Evolutionary conservation across 2,113 vertebrate species (phyloP).

Genomic region (Tautogolabrus adspersus): DNA sequence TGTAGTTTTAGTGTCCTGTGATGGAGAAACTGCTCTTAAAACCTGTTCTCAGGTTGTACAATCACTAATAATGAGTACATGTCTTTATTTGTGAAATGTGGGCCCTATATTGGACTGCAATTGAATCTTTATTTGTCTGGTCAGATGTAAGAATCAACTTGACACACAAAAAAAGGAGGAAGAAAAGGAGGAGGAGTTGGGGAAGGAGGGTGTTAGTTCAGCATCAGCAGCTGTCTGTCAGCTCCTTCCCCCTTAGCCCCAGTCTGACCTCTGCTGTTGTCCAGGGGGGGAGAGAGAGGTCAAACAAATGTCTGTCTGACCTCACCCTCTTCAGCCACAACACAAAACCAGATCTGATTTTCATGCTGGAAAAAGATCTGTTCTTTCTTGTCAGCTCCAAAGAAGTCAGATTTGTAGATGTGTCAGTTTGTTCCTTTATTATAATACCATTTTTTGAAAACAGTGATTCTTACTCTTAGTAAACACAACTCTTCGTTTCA

Average conservation of each 20-base stretch:
- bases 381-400: background rate
- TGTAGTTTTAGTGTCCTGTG: too few relatives aligned
- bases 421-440: background rate
- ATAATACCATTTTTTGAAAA: too few relatives aligned
- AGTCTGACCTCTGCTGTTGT: conserved; percentile 21
- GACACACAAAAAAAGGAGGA: background rate
- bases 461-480: too few relatives aligned
- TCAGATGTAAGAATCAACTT: background rate
- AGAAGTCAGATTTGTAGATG: background rate
- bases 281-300: conserved; percentile 11
- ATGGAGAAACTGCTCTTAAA: too few relatives aligned
- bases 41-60: too few relatives aligned
- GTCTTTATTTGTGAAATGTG: background rate
- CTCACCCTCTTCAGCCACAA: conserved; percentile 2
- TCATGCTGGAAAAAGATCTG: background rate
- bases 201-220: background rate
- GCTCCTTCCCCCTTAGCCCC: background rate
- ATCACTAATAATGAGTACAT: background rate
- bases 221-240: conserved; percentile 11
- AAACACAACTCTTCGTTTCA: too few relatives aligned
- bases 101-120: background rate
- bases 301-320: conserved; percentile 24
- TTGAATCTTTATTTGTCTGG: background rate
- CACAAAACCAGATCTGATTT: conserved; percentile 2
- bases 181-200: background rate